Evolutionary conservation across 2,797 vertebrate genomes (phyloP).

Genomic region (Lacerta agilis): DNA sequence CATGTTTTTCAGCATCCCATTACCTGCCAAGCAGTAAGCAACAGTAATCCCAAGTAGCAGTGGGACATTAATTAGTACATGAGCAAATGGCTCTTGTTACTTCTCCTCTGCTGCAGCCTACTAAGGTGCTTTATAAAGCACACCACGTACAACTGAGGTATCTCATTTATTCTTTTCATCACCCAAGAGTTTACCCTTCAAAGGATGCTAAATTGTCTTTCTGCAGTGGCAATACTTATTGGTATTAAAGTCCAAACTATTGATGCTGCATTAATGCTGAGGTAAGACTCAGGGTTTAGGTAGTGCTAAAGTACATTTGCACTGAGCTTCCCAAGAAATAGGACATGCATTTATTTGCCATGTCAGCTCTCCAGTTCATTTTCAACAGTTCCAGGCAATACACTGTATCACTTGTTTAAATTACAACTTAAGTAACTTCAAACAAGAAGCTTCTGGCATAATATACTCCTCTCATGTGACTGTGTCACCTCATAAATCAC

Average conservation of each 20-base stretch:
- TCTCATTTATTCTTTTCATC: slow-evolving; percentile 38
- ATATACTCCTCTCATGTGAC: not conserved
- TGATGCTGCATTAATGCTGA: slow-evolving; percentile 2
- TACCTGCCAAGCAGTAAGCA: not conserved
- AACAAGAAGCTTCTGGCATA: not conserved
- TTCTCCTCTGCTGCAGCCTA: not conserved
- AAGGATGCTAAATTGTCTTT: slow-evolving; percentile 34
- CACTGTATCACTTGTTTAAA: not conserved
- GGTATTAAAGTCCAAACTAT: slow-evolving; percentile 11
- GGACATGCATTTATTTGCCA: slow-evolving; percentile 2
- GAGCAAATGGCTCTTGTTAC: slow-evolving; percentile 14
- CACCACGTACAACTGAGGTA: not conserved
- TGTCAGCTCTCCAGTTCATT: not conserved
- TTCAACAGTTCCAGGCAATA: not conserved
- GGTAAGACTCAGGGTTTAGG: slow-evolving; percentile 14
- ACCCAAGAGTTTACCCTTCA: slow-evolving; percentile 33
- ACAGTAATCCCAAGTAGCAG: not conserved
- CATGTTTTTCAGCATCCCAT: not conserved
- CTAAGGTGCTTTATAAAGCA: not conserved
- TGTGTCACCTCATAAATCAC: not conserved
- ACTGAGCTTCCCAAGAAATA: slow-evolving; percentile 3
- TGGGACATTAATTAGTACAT: not conserved
- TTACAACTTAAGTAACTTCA: not conserved
- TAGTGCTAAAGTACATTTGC: slow-evolving; percentile 8
- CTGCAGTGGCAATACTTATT: slow-evolving; percentile 19